These are phyloP conservation scores for Clitarchus hookeri DNA, from an alignment of 2,888 invertebrate genomes.

Conservation along the genomic window DNA sequence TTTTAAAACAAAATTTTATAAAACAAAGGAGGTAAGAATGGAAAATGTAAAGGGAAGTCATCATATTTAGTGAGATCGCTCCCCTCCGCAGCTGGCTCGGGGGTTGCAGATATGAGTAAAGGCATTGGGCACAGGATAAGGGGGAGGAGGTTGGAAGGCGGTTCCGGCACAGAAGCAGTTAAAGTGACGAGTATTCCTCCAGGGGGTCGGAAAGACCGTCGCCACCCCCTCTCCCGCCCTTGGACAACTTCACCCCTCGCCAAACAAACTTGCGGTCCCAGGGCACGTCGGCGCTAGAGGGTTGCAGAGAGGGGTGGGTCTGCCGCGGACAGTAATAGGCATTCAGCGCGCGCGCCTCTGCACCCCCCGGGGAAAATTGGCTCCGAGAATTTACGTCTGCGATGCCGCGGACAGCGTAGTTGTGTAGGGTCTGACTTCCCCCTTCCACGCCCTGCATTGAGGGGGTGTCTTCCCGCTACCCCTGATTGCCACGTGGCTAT, in stretches of 20 bases:
- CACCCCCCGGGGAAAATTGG: neutral
- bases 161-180: neutral
- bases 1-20: too few species aligned
- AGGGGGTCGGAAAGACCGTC: neutral
- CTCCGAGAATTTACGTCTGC: neutral
- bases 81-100: too few species aligned
- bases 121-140: neutral
- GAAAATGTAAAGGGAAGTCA: too few species aligned
- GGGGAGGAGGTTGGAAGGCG: neutral
- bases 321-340: slow-evolving; percentile 2
- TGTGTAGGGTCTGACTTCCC: neutral
- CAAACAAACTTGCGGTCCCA: neutral
- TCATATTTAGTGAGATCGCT: too few species aligned
- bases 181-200: slow-evolving; percentile 14
- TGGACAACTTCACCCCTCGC: neutral
- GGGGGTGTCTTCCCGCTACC: too few species aligned
- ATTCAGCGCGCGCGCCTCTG: neutral
- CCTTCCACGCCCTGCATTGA: neutral
- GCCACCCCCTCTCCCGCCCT: neutral
- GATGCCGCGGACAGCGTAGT: neutral
- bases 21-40: too few species aligned
- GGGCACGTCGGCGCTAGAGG: neutral
- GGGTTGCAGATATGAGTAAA: too few species aligned
- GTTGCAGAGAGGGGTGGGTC: neutral
- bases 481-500: too few species aligned